Evolutionary conservation across 2,888 invertebrate species (phyloP).

Genomic region (Nemapogon koenigi): DNA sequence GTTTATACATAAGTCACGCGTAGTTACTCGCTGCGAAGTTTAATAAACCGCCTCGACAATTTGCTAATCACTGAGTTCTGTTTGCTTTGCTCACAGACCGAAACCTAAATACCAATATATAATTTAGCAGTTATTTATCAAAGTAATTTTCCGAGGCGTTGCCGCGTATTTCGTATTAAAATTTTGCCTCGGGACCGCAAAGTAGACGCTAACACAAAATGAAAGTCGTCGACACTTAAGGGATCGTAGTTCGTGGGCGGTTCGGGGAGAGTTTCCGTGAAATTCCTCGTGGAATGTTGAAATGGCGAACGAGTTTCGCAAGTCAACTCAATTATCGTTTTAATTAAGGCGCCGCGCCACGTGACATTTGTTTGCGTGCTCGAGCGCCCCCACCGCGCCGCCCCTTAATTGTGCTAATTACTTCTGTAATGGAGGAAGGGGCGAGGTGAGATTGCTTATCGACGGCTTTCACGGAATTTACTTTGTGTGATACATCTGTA

Average conservation of each 20-base stretch:
- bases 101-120: neutral
- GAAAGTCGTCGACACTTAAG: slow-evolving; percentile 62
- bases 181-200: slow-evolving; percentile 55
- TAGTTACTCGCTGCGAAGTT: too few species aligned
- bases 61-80: too few species aligned
- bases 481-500: slow-evolving; percentile 36
- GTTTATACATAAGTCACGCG: too few species aligned
- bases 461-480: slow-evolving; percentile 50
- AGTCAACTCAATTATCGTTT: slow-evolving; percentile 67
- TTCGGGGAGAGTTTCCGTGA: slow-evolving; percentile 53
- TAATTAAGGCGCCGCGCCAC: slow-evolving; percentile 62
- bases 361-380: slow-evolving; percentile 65
- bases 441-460: slow-evolving; percentile 60
- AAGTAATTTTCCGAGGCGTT: slow-evolving; percentile 52
- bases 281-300: slow-evolving; percentile 59
- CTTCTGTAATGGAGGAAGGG: slow-evolving; percentile 61
- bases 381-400: slow-evolving; percentile 41
- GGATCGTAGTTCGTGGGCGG: slow-evolving; percentile 55
- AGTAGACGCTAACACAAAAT: slow-evolving; percentile 63
- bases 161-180: slow-evolving; percentile 53
- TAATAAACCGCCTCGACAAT: too few species aligned
- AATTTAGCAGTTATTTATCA: slow-evolving; percentile 50
- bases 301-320: slow-evolving; percentile 63
- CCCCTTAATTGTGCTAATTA: slow-evolving; percentile 62
- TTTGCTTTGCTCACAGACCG: neutral